Evolutionary conservation across 2,113 vertebrate species (phyloP).

Genomic region (Amblyornis subalaris): DNA sequence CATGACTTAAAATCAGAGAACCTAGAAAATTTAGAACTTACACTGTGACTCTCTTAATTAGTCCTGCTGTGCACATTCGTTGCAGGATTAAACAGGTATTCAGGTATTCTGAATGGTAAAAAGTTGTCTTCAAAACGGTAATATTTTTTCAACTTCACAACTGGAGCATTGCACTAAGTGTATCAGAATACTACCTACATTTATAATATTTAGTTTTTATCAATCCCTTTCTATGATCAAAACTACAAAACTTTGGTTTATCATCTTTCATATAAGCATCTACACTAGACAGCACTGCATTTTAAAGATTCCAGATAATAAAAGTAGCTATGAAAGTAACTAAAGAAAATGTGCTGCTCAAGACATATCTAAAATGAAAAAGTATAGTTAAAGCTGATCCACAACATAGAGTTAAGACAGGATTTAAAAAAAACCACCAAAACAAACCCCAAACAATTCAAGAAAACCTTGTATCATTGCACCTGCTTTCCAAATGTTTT

Average conservation of each 20-base stretch:
- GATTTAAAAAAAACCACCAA: background rate
- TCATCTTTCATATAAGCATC: background rate
- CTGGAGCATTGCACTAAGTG: background rate
- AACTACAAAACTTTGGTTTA: background rate
- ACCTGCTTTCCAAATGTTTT: background rate
- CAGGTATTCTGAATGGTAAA: background rate
- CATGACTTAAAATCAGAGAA: background rate
- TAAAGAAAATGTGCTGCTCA: background rate
- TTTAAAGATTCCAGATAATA: background rate
- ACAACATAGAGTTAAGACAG: background rate
- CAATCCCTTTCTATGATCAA: background rate
- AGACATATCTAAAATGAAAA: background rate
- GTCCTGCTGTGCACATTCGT: background rate
- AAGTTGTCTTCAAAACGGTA: background rate
- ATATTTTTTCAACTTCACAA: background rate
- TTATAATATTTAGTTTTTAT: background rate
- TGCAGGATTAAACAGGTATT: background rate
- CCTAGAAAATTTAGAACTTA: constrained; percentile 16
- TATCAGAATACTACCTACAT: background rate
- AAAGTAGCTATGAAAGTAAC: background rate
- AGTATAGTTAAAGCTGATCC: background rate
- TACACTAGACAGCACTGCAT: background rate
- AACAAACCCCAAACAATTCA: background rate
- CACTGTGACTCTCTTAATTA: background rate
- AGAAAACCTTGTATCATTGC: background rate